Evolutionary conservation across 2,888 invertebrate genomes (phyloP).

Genomic region (Octodonta nipae): DNA sequence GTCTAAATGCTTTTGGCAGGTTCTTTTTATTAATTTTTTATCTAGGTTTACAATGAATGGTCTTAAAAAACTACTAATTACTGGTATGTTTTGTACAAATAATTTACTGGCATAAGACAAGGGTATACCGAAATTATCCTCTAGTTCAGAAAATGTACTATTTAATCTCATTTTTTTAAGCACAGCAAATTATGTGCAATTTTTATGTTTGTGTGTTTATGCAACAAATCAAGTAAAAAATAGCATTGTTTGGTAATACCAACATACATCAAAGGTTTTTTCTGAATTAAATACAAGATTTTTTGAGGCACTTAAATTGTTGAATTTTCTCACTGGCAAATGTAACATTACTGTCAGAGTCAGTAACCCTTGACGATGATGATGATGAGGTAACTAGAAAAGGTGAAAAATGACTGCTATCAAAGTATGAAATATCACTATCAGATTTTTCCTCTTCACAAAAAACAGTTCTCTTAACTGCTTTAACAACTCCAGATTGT

Average conservation of each 20-base stretch:
- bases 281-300: neutral
- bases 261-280: slow-evolving; percentile 1
- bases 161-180: too few species aligned
- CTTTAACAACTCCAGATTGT: neutral
- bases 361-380: too few species aligned
- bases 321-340: too few species aligned
- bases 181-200: slow-evolving; percentile 1
- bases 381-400: too few species aligned
- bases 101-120: slow-evolving; percentile 3
- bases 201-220: slow-evolving; percentile 2
- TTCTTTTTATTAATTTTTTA: neutral
- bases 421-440: slow-evolving; percentile 2
- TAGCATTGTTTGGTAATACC: slow-evolving; percentile 1
- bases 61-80: neutral
- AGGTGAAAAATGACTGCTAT: slow-evolving; percentile 1
- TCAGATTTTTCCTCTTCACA: neutral
- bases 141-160: neutral
- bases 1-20: too few species aligned
- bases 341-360: too few species aligned
- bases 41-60: slow-evolving; percentile 2
- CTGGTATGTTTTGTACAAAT: slow-evolving; percentile 1
- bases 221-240: neutral
- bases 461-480: neutral
- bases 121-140: neutral
- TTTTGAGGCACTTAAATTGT: neutral